phyloP scores from a whole-genome alignment of 2,113 vertebrate species.

The Porphyrio hochstetteri region DNA sequence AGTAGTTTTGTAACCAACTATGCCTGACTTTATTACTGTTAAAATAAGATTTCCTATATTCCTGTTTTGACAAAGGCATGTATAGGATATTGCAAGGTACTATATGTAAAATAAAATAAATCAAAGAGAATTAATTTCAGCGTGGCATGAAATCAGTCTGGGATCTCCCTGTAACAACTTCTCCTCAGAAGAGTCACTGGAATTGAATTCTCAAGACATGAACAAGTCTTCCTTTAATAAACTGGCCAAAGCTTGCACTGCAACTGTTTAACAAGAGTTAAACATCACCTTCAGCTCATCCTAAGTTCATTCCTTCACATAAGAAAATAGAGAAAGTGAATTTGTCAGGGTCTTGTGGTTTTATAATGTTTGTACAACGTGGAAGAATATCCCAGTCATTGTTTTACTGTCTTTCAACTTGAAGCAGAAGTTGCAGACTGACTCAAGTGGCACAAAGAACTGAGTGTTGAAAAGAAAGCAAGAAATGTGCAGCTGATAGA shows the following conservation, averaged over 20 bases:
- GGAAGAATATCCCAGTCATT: not conserved
- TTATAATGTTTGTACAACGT: conserved; percentile 23
- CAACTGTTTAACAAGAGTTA: conserved; percentile 33
- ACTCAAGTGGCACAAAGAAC: conserved; percentile 19
- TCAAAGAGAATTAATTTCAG: not conserved
- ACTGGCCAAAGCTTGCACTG: not conserved
- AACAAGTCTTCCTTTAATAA: not conserved
- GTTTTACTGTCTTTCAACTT: not conserved
- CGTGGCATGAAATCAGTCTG: not conserved
- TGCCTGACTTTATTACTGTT: not conserved
- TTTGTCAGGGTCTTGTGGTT: not conserved
- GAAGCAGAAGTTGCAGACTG: conserved; percentile 6
- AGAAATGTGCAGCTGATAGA: not conserved
- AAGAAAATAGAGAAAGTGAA: not conserved
- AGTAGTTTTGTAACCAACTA: not conserved
- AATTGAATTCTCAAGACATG: not conserved
- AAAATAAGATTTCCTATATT: not conserved
- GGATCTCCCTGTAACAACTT: not conserved
- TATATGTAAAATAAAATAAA: not conserved
- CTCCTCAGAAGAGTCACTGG: not conserved
- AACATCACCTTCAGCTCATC: not conserved
- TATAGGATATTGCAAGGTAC: not conserved
- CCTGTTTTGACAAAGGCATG: not conserved
- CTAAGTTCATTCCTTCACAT: not conserved
- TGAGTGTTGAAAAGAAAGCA: not conserved